Base-by-base conservation (phyloP, 2,888 invertebrate genomes). In the Cephus sareptanus region DNA sequence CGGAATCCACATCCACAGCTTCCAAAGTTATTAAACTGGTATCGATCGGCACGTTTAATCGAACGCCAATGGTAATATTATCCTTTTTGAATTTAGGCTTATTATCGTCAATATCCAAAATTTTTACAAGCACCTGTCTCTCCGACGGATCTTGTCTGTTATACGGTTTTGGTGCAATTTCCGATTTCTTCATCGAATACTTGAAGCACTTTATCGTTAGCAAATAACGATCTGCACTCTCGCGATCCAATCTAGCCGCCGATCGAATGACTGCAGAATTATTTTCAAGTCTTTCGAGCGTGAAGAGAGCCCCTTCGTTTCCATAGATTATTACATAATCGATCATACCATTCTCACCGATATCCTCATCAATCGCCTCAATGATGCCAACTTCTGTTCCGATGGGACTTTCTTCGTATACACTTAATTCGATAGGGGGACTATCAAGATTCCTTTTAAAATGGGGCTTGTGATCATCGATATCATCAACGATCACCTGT, bases 391-490 rank as follows among this genome's bases (percentile, higher is more conserved):
- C 94, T 4, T 94, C 92, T 0, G 95, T 94, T 30, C 95, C 95
- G 0, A 94, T 88, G 0, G 94, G 93, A 0, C 94, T 93, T 88
- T 96, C 96, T 90, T 97, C 97, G 73, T 93, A 92, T 0, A 95
- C 92, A 0, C 91, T 90, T 88, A 96, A 92, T 30, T 94, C 91
- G 6, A 96, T 80, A 0, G 96, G 96, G 3, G 87, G 83, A 88
- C 93, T 93, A 89, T 96, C 96, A 85, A 94, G 91, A 81, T 93
- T 94, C 80, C 96, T 92, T 12, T 92, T 93, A 84, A 97, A 96
- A 79, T 94, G 93, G 0, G 97, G 96, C 81, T 94, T 94, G 86
- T 97, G 96, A 87, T 97, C 97, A 87, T 97, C 97, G 15, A 96
- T 94, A 85, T 97, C 97, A 3, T 94, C 92, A 0, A 96, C 93